Conservation (phyloP, 2,888 invertebrate genomes). For the Scaptomyza caliginosa region DNA sequence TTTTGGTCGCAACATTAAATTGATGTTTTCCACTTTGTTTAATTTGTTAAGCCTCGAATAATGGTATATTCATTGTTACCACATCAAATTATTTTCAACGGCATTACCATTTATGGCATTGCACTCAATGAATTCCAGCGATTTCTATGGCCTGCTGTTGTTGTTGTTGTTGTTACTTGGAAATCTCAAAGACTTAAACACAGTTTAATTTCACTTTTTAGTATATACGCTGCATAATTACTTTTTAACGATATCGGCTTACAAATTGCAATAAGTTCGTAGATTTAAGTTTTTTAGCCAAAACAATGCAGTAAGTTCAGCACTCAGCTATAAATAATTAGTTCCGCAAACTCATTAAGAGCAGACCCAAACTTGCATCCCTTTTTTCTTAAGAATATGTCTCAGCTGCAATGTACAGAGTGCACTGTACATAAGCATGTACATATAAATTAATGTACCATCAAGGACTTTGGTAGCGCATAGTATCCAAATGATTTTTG, state of each 20-base stretch:
- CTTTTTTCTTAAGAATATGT: neutral
- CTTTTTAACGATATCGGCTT: constrained; percentile 2
- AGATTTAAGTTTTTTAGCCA: constrained; percentile 28
- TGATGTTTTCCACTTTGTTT: constrained; percentile 82
- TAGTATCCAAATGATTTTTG: neutral
- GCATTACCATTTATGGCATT: constrained; percentile 4
- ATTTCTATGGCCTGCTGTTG: neutral
- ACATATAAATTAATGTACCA: neutral
- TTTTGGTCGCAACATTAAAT: constrained; percentile 58
- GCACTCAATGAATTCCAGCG: neutral
- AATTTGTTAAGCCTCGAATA: constrained; percentile 80
- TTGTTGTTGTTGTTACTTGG: neutral
- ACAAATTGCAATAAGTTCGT: constrained; percentile 30
- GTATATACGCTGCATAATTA: neutral
- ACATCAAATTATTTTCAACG: constrained; percentile 26
- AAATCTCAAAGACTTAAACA: neutral
- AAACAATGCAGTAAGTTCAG: constrained; percentile 9
- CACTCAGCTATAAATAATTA: constrained; percentile 42
- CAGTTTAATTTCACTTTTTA: neutral
- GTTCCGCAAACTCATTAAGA: constrained; percentile 41
- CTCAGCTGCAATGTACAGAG: neutral
- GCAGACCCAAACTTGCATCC: constrained; percentile 35
- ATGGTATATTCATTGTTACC: constrained; percentile 76
- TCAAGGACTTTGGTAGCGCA: neutral
- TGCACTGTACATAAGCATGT: neutral